These are phyloP conservation scores for Spatulosminthurus flaviceps DNA, from an alignment of 2,888 invertebrate species.

Conservation along the genomic window DNA sequence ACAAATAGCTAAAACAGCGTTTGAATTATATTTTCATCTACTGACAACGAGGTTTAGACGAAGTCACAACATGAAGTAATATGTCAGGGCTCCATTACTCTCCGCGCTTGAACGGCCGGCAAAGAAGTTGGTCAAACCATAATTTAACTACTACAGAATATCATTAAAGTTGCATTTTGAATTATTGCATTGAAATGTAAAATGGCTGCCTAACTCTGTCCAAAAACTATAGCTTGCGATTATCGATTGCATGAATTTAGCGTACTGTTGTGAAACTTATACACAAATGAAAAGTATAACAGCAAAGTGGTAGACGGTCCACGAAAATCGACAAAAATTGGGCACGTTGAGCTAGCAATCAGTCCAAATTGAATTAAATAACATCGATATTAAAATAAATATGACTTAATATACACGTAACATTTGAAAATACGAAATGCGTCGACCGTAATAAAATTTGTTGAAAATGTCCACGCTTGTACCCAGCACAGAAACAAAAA, in stretches of 20 bases:
- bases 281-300: not conserved
- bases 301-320: not conserved
- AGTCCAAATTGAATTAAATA: not conserved
- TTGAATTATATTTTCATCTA: no score
- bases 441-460: no score
- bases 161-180: not conserved
- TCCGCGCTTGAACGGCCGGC: no score
- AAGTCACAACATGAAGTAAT: no score
- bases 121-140: not conserved
- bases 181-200: constrained; percentile 4
- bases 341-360: constrained; percentile 15
- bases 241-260: not conserved
- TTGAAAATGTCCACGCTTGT: no score
- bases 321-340: not conserved
- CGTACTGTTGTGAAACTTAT: not conserved
- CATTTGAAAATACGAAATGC: no score
- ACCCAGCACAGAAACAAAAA: no score
- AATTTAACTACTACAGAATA: not conserved
- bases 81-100: no score
- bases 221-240: not conserved
- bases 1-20: no score
- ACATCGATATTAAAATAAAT: constrained; percentile 7
- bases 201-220: not conserved
- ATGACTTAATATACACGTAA: not conserved
- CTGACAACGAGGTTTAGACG: no score